Conservation (phyloP, 2,888 invertebrate species). For the Eulithis testata region DNA sequence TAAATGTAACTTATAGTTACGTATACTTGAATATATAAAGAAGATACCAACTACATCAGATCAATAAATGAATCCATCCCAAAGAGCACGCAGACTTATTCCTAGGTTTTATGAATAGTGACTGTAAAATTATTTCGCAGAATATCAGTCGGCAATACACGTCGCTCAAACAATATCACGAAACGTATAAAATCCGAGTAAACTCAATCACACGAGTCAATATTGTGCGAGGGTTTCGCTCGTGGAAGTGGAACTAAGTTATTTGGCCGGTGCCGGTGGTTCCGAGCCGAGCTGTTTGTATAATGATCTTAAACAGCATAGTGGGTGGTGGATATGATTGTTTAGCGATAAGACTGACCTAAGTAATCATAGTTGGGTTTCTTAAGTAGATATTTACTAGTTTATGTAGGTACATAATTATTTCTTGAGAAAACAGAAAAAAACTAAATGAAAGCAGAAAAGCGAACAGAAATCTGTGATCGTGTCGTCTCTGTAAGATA, state of each 20-base stretch:
- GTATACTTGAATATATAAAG: not conserved
- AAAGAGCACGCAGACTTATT: not conserved
- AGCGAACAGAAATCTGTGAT: not conserved
- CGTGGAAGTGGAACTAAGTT: constrained; percentile 10
- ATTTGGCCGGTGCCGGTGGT: not conserved
- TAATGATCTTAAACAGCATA: not conserved
- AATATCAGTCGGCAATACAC: constrained; percentile 10
- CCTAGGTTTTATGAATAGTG: not conserved
- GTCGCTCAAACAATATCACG: constrained; percentile 22
- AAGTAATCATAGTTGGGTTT: no score
- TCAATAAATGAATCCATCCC: not conserved
- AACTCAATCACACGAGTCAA: constrained; percentile 41
- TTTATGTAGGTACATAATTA: no score
- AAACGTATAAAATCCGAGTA: constrained; percentile 25
- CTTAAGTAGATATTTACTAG: no score
- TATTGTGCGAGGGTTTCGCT: constrained; percentile 28
- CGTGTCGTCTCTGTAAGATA: not conserved
- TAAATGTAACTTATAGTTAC: not conserved
- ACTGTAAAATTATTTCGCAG: not conserved
- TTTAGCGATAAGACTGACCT: no score
- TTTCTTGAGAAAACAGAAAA: no score
- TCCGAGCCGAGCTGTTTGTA: not conserved
- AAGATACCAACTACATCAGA: no score
- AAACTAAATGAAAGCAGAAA: no score
- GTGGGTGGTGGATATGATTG: no score